Evolutionary conservation across 2,797 vertebrate genomes (phyloP), one percentile per base, ranked within the genome.

Genomic region (Enteromius argenteus): DNA sequence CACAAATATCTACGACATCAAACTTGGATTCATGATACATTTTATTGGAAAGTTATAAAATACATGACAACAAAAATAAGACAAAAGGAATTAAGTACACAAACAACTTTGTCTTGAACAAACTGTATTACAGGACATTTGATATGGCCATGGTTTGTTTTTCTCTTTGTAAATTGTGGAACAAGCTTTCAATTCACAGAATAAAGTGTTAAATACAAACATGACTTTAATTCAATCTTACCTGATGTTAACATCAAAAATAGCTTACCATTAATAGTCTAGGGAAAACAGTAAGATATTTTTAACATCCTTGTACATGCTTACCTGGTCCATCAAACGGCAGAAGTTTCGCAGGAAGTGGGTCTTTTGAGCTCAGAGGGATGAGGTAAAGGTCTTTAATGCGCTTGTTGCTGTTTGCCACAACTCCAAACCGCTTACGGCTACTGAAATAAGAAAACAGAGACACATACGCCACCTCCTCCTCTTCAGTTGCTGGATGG

Each of bases 321-420:
- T 97, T 97, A 99, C 98, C 98, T 98, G 98, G 98, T 92, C 98
- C 98, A 94, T 99, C 97, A 93, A 99, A 99, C 66, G 98, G 98
- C 91, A 99, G 95, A 42, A 99, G 97, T 94, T 98, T 99, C 87
- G 97, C 95, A 82, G 98, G 98, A 91, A 99, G 94, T 23, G 98
- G 98, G 90, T 99, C 98, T 94, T 97, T 96, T 87, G 97, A 94
- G 91, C 97, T 96, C 90, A 99, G 93, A 10, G 98, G 98, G 89
- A 99, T 99, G 92, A 99, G 95, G 94, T 99, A 99, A 86, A 99
- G 97, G 94, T 99, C 98, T 95, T 99, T 99, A 93, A 99, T 95
- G 88, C 97, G 97, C 72, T 97, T 96, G 94, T 97, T 98, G 94
- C 97, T 99, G 92, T 99, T 99, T 74, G 98, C 97, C 84, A 99